Conservation (phyloP, 1,140 invertebrate species). For the Drosophila truncata region DNA sequence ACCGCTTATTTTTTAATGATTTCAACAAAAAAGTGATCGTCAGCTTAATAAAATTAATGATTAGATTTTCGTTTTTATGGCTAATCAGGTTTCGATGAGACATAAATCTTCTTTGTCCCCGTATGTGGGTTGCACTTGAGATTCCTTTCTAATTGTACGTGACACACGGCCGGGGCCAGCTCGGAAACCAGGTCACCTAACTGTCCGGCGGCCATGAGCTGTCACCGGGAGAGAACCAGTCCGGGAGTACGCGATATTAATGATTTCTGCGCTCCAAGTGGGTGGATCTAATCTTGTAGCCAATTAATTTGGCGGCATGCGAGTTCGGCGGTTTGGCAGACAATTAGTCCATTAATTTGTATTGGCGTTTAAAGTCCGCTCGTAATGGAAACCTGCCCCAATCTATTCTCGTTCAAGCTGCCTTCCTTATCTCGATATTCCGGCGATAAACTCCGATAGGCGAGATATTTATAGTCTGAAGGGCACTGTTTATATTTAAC, state of each 20-base stretch:
- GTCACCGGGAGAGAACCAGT: constrained; percentile 34
- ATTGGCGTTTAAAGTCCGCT: neutral
- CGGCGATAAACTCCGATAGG: constrained; percentile 5
- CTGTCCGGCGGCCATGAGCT: constrained; percentile 54
- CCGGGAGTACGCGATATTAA: constrained; percentile 39
- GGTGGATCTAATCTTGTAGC: constrained; percentile 59
- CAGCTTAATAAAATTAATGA: constrained; percentile 83
- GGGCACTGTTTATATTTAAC: constrained; percentile 35
- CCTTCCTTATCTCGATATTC: constrained; percentile 29
- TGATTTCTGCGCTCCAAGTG: constrained; percentile 22
- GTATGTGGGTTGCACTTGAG: constrained; percentile 68
- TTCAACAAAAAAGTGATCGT: constrained; percentile 82
- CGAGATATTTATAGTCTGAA: constrained; percentile 45
- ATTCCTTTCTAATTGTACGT: constrained; percentile 81
- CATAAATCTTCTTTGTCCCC: constrained; percentile 67
- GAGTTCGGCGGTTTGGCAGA: neutral
- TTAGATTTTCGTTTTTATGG: constrained; percentile 70
- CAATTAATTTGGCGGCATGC: constrained; percentile 31
- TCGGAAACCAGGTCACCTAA: constrained; percentile 72
- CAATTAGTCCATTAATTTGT: constrained; percentile 29
- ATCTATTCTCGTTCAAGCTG: constrained; percentile 15
- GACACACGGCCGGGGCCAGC: constrained; percentile 54
- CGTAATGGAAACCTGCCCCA: constrained; percentile 22
- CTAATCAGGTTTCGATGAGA: constrained; percentile 69
- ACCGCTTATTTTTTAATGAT: constrained; percentile 81